These are phyloP conservation scores for Scophthalmus maximus DNA, from an alignment of 2,113 vertebrate species.

Conservation along the genomic window DNA sequence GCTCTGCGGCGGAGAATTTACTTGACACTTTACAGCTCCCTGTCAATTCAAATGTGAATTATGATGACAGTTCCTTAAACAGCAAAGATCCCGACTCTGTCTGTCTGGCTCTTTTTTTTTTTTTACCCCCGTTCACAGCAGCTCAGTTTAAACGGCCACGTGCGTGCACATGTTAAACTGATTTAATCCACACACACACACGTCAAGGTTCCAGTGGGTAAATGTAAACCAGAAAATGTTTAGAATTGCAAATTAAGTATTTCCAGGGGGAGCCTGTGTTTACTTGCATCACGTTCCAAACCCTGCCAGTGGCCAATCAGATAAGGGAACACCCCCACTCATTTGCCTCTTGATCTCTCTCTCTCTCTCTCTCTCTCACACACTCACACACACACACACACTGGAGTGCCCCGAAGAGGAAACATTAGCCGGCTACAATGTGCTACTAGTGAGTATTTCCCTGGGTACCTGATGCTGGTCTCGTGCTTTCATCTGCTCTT, in stretches of 20 bases:
- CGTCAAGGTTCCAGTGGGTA: conserved; percentile 10
- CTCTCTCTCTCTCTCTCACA: background rate
- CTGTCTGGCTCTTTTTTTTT: no score
- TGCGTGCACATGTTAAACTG: background rate
- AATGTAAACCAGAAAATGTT: conserved; percentile 65
- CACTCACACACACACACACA: background rate
- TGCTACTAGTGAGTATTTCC: conserved; percentile 59
- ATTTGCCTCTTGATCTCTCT: conserved; percentile 38
- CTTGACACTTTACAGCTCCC: conserved; percentile 49
- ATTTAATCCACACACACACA: background rate
- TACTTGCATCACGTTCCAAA: conserved; percentile 76
- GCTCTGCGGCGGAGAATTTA: conserved; percentile 24
- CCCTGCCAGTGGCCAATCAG: conserved; percentile 68
- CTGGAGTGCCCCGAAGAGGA: conserved; percentile 49
- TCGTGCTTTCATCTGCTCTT: conserved; percentile 70
- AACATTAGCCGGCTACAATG: conserved; percentile 68
- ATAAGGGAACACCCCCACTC: conserved; percentile 60
- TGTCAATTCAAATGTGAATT: conserved; percentile 43
- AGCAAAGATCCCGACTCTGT: conserved; percentile 8
- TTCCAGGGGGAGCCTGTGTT: conserved; percentile 71
- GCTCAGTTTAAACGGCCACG: conserved; percentile 7
- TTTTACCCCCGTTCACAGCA: background rate
- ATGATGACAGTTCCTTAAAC: conserved; percentile 44
- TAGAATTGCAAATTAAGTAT: conserved; percentile 78
- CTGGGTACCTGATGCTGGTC: conserved; percentile 47